Evolutionary conservation across 2,797 vertebrate species (phyloP).

Genomic region (Chelidonichthys spinosus): DNA sequence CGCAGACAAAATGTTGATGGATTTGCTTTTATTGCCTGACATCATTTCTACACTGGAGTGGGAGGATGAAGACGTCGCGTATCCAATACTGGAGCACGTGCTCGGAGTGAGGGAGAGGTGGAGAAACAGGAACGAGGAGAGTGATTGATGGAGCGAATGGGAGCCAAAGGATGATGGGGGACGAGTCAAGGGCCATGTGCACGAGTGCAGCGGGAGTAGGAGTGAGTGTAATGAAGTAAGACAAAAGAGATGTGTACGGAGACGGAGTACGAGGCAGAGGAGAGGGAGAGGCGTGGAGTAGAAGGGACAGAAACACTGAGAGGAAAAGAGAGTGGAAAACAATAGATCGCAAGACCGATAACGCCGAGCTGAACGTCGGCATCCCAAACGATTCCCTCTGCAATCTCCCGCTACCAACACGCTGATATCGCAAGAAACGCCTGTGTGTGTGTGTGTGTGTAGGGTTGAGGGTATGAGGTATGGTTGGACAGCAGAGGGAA

Average conservation of each 20-base stretch:
- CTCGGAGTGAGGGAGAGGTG: slow-evolving; percentile 52
- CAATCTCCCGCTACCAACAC: slow-evolving; percentile 49
- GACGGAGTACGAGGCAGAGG: slow-evolving; percentile 26
- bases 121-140: slow-evolving; percentile 60
- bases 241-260: slow-evolving; percentile 66
- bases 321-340: slow-evolving; percentile 47
- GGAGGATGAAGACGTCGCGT: slow-evolving; percentile 64
- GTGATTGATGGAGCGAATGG: slow-evolving; percentile 72
- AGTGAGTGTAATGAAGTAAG: slow-evolving; percentile 76
- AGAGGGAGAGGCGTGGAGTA: slow-evolving; percentile 5
- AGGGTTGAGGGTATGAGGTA: slow-evolving; percentile 41
- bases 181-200: slow-evolving; percentile 64
- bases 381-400: slow-evolving; percentile 44
- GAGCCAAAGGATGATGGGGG: slow-evolving; percentile 68
- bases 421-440: slow-evolving; percentile 43
- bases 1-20: slow-evolving; percentile 66
- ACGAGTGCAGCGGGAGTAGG: slow-evolving; percentile 60
- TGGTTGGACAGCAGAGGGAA: slow-evolving; percentile 43
- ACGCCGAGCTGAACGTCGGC: slow-evolving; percentile 56
- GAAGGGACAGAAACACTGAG: slow-evolving; percentile 39
- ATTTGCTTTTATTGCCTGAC: slow-evolving; percentile 70
- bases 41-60: slow-evolving; percentile 58
- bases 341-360: slow-evolving; percentile 61
- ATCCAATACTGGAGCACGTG: slow-evolving; percentile 54
- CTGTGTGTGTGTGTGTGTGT: slow-evolving; percentile 17